Evolutionary conservation across 2,888 invertebrate genomes (phyloP).

Genomic region (Apamea crenata): DNA sequence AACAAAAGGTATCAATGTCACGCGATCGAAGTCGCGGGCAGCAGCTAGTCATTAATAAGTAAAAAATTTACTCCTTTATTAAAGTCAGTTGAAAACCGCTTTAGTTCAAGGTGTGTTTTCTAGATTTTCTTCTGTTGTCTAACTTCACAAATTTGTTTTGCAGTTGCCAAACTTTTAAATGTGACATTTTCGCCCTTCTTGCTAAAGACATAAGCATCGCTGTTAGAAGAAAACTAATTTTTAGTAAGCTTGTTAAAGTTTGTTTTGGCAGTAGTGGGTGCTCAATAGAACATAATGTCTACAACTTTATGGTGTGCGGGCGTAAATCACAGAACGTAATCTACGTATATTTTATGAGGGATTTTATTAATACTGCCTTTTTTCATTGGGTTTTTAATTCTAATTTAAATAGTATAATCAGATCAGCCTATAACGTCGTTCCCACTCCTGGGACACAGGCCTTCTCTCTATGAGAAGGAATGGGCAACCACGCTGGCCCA

Average conservation of each 20-base stretch:
- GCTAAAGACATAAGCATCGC: neutral
- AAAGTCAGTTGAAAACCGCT: constrained; percentile 15
- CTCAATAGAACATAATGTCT: constrained; percentile 19
- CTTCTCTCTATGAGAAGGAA: too few species aligned
- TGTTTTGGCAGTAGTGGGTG: constrained; percentile 30
- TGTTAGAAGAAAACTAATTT: neutral
- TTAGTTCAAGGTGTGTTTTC: constrained; percentile 31
- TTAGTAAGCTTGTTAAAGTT: constrained; percentile 4
- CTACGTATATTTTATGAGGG: neutral
- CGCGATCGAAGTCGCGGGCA: too few species aligned
- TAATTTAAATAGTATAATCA: neutral
- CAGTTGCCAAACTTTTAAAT: neutral
- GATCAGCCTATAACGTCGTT: too few species aligned
- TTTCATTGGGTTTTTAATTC: neutral
- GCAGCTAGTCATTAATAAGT: too few species aligned
- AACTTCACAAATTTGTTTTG: neutral
- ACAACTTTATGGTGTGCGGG: constrained; percentile 40
- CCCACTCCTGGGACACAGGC: too few species aligned
- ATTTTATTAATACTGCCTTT: neutral
- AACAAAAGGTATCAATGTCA: too few species aligned
- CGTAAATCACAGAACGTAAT: constrained; percentile 5
- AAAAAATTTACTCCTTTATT: neutral
- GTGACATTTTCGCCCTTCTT: constrained; percentile 8
- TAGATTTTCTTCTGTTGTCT: constrained; percentile 39
- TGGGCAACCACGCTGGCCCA: too few species aligned